Evolutionary conservation across 2,113 vertebrate genomes (phyloP), one percentile per base, ranked within the genome.

Genomic region (Nannospalax galili): DNA sequence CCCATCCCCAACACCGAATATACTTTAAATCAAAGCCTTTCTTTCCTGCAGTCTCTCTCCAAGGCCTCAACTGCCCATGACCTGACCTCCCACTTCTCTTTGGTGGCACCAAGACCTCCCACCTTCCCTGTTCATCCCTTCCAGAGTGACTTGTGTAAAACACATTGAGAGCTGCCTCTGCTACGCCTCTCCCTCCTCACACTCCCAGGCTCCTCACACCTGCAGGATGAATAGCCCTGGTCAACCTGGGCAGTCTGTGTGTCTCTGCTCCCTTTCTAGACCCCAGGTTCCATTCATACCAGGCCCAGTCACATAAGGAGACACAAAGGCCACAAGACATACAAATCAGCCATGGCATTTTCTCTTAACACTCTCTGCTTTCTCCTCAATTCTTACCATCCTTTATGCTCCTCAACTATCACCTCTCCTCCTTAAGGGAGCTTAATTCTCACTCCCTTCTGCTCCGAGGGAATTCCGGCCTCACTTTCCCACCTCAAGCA

Each of bases 41-140:
- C 56, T 93, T 92, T 60, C 56, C 17, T 72, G 10, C 62, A 22
- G 42, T 80, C 69, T 90, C 8, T 58, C 89, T 86, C 37, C 58
- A 30, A 35, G 42, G 37, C 37, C 28, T 37, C 1, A 7, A 7
- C 42, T 58, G 7, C 64, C 30, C 14, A 42, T 0, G 2, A 19
- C 24, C 32, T 17, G 7, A 56, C 10, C 20, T 20, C 64, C 56
- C 48, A 7, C 7, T 32, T 79, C 75, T 62, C 28, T 45, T 82
- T 37, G 9, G 37, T 69, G n/a, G 16, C 24, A 28, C 56, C 20
- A 12, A 40, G 35, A 19, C 82, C 58, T 79, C 74, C 87, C 40
- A 14, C 35, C 17, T 69, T 17, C 67, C 56, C 35, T 84, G 20
- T 37, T 45, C 26, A 26, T 32, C 2, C 35, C 62, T 69, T 78